phyloP scores from a whole-genome alignment of 2,888 invertebrate genomes.

The Lydus trimaculatus region DNA sequence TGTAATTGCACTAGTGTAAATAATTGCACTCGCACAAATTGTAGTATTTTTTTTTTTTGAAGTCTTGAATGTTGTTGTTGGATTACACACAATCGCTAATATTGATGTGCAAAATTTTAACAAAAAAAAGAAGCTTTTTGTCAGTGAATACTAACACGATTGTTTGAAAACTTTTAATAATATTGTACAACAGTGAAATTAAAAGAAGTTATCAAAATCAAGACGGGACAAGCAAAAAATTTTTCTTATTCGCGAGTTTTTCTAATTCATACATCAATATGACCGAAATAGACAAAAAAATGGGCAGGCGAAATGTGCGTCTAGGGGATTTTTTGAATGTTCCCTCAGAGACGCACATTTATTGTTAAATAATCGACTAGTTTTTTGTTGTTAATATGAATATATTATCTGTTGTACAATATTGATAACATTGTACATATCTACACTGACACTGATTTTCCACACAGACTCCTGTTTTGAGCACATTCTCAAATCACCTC shows the following conservation, averaged over 20 bases:
- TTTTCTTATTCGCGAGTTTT: not conserved
- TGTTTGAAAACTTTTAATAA: not conserved
- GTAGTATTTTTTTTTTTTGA: not conserved
- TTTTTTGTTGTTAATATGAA: not conserved
- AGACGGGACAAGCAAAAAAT: no score
- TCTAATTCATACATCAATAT: no score
- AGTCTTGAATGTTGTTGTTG: not conserved
- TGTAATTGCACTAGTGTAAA: slow-evolving; percentile 29
- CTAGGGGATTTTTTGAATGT: no score
- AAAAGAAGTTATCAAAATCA: no score
- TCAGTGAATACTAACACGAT: not conserved
- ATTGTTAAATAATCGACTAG: not conserved
- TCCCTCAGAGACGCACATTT: no score
- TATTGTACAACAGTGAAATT: not conserved
- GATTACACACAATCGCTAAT: not conserved
- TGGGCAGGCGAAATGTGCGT: no score
- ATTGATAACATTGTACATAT: slow-evolving; percentile 52
- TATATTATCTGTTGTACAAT: slow-evolving; percentile 25
- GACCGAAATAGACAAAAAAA: no score
- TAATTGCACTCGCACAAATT: slow-evolving; percentile 31
- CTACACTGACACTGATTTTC: slow-evolving; percentile 58
- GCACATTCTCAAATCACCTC: slow-evolving; percentile 62
- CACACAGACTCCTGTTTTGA: slow-evolving; percentile 61
- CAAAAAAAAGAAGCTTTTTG: not conserved
- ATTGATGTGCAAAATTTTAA: not conserved